These are phyloP conservation scores for Enteromius treurensis DNA, from an alignment of 2,797 vertebrate genomes.

Conservation along the genomic window DNA sequence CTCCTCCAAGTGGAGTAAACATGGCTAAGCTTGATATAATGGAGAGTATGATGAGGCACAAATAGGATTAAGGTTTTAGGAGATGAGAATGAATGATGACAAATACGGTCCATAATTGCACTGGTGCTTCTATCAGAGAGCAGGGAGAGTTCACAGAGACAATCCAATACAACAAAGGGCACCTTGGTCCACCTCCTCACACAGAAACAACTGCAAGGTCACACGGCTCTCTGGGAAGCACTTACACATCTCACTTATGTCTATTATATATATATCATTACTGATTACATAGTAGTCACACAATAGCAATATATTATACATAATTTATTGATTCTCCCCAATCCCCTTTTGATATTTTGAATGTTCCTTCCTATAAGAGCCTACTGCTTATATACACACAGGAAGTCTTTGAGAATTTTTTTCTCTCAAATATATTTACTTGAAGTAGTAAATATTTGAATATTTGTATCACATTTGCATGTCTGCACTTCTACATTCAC, in stretches of 20 bases:
- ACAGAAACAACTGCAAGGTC: slow-evolving; percentile 32
- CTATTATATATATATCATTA: too few species aligned
- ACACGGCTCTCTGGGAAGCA: slow-evolving; percentile 24
- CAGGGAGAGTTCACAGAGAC: slow-evolving; percentile 45
- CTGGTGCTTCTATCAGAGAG: slow-evolving; percentile 46
- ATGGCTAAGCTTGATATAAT: slow-evolving; percentile 53
- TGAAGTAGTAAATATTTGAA: too few species aligned
- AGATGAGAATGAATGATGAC: slow-evolving; percentile 58
- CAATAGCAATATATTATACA: too few species aligned
- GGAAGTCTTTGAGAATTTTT: too few species aligned
- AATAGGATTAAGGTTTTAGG: slow-evolving; percentile 58
- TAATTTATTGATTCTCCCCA: too few species aligned
- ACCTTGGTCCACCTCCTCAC: slow-evolving; percentile 51
- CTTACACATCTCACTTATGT: slow-evolving; percentile 16
- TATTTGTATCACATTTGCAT: too few species aligned
- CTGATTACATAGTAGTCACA: too few species aligned
- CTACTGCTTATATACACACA: too few species aligned
- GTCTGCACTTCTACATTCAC: too few species aligned
- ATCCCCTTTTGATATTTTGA: too few species aligned
- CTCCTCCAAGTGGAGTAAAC: slow-evolving; percentile 45
- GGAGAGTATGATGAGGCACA: slow-evolving; percentile 52
- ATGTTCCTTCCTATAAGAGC: too few species aligned
- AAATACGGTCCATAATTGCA: slow-evolving; percentile 54
- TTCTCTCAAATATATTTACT: too few species aligned
- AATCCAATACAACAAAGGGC: slow-evolving; percentile 57